A percentile compares a stretch with the other conserved stretches of the same genome.
Evolutionary conservation across 2,888 invertebrate genomes (phyloP).

Genomic region (Amiota mariae): DNA sequence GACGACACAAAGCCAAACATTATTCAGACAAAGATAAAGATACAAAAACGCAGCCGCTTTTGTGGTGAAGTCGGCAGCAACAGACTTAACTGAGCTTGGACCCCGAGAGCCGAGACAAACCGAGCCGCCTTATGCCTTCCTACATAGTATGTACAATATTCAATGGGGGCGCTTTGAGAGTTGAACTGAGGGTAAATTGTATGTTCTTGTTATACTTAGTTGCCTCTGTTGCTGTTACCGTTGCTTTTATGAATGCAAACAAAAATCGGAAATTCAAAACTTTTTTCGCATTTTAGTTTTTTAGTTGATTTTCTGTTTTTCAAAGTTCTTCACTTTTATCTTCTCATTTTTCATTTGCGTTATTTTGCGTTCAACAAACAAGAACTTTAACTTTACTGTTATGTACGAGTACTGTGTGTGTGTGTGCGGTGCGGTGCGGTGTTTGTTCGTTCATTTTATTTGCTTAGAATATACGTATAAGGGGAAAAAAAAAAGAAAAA

Average conservation of each 20-base stretch:
- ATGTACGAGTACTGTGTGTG: constrained; percentile 36
- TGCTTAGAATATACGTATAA: constrained; percentile 32
- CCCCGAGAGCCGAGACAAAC: not conserved
- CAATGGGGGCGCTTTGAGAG: not conserved
- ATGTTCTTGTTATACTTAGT: not conserved
- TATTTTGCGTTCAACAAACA: constrained; percentile 46
- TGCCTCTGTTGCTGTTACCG: not conserved
- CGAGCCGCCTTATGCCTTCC: not conserved
- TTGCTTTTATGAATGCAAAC: constrained; percentile 58
- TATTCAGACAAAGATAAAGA: constrained; percentile 49
- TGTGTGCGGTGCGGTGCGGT: no score
- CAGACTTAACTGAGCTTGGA: not conserved
- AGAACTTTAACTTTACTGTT: constrained; percentile 54
- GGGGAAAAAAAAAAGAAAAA: not conserved
- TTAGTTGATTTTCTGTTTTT: not conserved
- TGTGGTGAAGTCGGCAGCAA: constrained; percentile 18
- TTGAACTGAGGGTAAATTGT: not conserved
- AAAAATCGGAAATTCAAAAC: constrained; percentile 58
- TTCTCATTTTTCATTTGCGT: constrained; percentile 17
- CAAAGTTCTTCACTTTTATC: not conserved
- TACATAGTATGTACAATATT: not conserved
- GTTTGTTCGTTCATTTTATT: constrained; percentile 39
- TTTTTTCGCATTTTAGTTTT: constrained; percentile 30
- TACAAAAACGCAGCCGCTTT: constrained; percentile 53
- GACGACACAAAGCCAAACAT: constrained; percentile 25